Evolutionary conservation across 2,797 vertebrate species (phyloP).

Genomic region (Chrysocyon brachyurus): DNA sequence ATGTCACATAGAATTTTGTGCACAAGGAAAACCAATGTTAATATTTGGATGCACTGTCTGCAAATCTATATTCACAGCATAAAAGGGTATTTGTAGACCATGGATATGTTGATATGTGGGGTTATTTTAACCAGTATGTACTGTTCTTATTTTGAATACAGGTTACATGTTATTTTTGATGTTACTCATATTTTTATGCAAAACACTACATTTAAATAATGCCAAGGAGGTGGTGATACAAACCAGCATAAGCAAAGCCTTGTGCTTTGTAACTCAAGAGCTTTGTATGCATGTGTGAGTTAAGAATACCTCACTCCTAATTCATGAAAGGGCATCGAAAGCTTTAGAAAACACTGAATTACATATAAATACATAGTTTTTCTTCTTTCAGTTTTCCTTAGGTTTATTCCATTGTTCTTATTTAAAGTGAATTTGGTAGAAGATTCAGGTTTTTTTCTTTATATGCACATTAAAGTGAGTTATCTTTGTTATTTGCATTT

Average conservation of each 20-base stretch:
- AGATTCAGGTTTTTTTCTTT: not conserved
- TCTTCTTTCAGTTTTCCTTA: not conserved
- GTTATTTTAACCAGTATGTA: slow-evolving; percentile 20
- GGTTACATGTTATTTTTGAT: slow-evolving; percentile 25
- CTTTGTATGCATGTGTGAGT: not conserved
- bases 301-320: not conserved
- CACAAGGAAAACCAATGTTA: not conserved
- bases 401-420: not conserved
- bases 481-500: slow-evolving; percentile 12
- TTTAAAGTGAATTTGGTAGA: slow-evolving; percentile 30
- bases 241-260: not conserved
- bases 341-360: not conserved
- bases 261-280: not conserved
- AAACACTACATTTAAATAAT: not conserved
- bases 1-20: not conserved
- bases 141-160: slow-evolving; percentile 19
- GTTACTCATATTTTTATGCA: slow-evolving; percentile 24
- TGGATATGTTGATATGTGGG: not conserved
- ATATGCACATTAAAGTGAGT: not conserved
- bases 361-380: not conserved
- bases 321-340: not conserved
- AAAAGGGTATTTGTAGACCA: not conserved
- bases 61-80: not conserved
- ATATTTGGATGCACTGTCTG: slow-evolving; percentile 23
- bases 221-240: not conserved